Evolutionary conservation across 2,113 vertebrate species (phyloP).

Genomic region (Indicator indicator): DNA sequence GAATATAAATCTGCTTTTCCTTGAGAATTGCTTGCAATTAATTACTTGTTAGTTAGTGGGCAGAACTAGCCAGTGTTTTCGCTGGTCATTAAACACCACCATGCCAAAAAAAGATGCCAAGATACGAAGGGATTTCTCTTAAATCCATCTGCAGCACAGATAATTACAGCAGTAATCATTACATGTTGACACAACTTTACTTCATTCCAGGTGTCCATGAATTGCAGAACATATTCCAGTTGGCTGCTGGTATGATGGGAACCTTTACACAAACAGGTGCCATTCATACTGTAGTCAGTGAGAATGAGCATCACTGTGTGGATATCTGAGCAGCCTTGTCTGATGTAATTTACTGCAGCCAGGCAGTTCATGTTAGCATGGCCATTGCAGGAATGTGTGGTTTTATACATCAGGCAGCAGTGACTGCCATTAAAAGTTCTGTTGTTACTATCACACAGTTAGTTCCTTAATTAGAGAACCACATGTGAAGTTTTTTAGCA

Average conservation of each 20-base stretch:
- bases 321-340: neutral
- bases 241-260: neutral
- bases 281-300: neutral
- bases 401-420: neutral
- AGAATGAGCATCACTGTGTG: neutral
- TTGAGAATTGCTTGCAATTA: neutral
- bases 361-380: neutral
- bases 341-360: neutral
- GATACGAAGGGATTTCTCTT: neutral
- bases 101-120: neutral
- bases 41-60: neutral
- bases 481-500: neutral
- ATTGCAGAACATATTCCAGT: neutral
- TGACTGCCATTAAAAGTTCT: neutral
- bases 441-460: neutral
- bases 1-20: neutral
- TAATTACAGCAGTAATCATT: neutral
- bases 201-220: neutral
- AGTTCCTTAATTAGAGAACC: neutral
- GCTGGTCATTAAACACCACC: neutral
- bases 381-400: neutral
- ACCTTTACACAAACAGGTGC: conserved; percentile 3
- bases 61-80: neutral
- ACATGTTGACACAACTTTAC: neutral
- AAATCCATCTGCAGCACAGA: neutral